Conservation (phyloP, 2,888 invertebrate species). For the Mactromeris polynyma region DNA sequence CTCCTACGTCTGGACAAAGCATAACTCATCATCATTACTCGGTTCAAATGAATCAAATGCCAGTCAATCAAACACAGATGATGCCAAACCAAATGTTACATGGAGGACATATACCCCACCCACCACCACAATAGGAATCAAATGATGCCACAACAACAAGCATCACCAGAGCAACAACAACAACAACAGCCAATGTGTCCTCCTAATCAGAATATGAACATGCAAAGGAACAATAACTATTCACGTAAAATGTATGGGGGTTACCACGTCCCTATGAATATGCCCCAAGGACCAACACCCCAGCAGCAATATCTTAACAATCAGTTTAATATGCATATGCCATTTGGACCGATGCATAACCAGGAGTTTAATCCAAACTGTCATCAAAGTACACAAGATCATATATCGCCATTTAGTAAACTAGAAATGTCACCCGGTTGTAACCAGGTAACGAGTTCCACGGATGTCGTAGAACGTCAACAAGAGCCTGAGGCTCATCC, state of each 20-base stretch:
- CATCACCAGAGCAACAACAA: slow-evolving; percentile 68
- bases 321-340: slow-evolving; percentile 61
- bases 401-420: slow-evolving; percentile 71
- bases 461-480: slow-evolving; percentile 78
- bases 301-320: slow-evolving; percentile 59
- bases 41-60: slow-evolving; percentile 62
- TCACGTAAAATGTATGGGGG: slow-evolving; percentile 54
- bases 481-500: slow-evolving; percentile 80
- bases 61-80: slow-evolving; percentile 77
- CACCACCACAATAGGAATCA: slow-evolving; percentile 79
- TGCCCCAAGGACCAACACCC: slow-evolving; percentile 61
- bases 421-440: slow-evolving; percentile 86
- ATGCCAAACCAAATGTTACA: too few relatives aligned
- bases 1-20: slow-evolving; percentile 61
- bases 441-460: slow-evolving; percentile 87
- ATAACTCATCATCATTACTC: slow-evolving; percentile 55
- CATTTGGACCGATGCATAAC: slow-evolving; percentile 61
- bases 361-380: slow-evolving; percentile 64
- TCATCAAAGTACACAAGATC: slow-evolving; percentile 64
- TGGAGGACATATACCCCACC: too few relatives aligned
- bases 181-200: slow-evolving; percentile 62
- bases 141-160: slow-evolving; percentile 73
- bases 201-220: slow-evolving; percentile 64
- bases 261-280: slow-evolving; percentile 54
- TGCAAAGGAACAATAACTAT: slow-evolving; percentile 60